Evolutionary conservation across 2,113 vertebrate genomes (phyloP).

Genomic region (Gymnorhina tibicen): DNA sequence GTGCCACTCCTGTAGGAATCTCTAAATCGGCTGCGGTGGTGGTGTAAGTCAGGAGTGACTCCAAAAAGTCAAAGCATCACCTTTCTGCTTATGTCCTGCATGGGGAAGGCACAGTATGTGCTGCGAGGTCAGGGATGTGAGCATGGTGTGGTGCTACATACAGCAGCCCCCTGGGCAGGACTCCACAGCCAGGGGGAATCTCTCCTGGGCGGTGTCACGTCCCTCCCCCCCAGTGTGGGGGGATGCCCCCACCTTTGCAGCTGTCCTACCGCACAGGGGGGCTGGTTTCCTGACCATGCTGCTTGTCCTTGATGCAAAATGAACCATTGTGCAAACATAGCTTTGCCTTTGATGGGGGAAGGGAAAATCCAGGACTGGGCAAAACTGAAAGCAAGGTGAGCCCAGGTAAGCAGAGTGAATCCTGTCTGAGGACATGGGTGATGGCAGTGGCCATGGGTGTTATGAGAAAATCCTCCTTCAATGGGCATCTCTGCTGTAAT

Average conservation of each 20-base stretch:
- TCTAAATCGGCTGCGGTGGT: neutral
- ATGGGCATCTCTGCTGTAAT: neutral
- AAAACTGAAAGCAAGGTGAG: neutral
- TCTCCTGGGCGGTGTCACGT: fast-evolving
- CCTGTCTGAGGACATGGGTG: neutral
- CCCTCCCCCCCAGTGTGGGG: neutral
- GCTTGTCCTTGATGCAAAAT: neutral
- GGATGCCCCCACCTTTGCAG: neutral
- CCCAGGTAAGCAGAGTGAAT: neutral
- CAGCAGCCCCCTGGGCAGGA: neutral
- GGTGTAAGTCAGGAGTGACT: neutral
- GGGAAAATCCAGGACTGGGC: neutral
- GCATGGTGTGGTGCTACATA: fast-evolving
- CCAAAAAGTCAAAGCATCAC: neutral
- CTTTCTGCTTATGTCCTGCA: neutral
- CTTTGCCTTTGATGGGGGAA: neutral
- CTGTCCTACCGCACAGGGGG: neutral
- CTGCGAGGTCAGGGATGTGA: neutral
- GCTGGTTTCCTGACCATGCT: neutral
- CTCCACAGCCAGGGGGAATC: neutral
- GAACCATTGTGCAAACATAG: neutral
- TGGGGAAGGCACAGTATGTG: fast-evolving
- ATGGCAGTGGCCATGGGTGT: neutral
- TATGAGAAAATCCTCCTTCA: neutral
- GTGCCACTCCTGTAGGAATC: neutral